Evolutionary conservation across 2,888 invertebrate genomes (phyloP).

Genomic region (Macaria liturata): DNA sequence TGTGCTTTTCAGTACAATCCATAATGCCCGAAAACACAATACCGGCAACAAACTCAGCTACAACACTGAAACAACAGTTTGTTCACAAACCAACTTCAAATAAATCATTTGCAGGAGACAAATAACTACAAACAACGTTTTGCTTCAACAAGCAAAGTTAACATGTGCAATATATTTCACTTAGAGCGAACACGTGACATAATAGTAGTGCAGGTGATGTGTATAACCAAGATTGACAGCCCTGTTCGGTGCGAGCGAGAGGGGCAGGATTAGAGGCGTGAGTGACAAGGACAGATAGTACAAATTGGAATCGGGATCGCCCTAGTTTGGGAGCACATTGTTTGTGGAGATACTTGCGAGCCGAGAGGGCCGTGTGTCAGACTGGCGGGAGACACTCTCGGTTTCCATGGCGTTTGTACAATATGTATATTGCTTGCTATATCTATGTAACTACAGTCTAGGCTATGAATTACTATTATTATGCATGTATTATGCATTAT

Average conservation of each 20-base stretch:
- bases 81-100: background rate
- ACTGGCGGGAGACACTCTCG: slow-evolving; percentile 52
- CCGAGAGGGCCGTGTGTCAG: slow-evolving; percentile 50
- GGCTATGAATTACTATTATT: too few relatives aligned
- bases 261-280: slow-evolving; percentile 45
- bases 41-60: too few relatives aligned
- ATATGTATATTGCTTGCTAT: background rate
- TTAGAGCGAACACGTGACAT: slow-evolving; percentile 16
- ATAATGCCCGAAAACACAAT: too few relatives aligned
- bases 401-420: slow-evolving; percentile 15
- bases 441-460: background rate
- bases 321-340: slow-evolving; percentile 71
- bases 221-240: slow-evolving; percentile 41
- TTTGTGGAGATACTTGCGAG: slow-evolving; percentile 56
- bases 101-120: background rate
- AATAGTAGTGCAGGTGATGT: slow-evolving; percentile 26
- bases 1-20: too few relatives aligned
- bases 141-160: background rate
- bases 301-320: slow-evolving; percentile 55
- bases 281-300: slow-evolving; percentile 63
- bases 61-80: too few relatives aligned
- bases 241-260: slow-evolving; percentile 47
- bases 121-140: slow-evolving; percentile 4
- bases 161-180: slow-evolving; percentile 9
- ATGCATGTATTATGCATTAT: too few relatives aligned